Evolutionary conservation across 2,888 invertebrate species (phyloP).

Genomic region (Axea sp.): DNA sequence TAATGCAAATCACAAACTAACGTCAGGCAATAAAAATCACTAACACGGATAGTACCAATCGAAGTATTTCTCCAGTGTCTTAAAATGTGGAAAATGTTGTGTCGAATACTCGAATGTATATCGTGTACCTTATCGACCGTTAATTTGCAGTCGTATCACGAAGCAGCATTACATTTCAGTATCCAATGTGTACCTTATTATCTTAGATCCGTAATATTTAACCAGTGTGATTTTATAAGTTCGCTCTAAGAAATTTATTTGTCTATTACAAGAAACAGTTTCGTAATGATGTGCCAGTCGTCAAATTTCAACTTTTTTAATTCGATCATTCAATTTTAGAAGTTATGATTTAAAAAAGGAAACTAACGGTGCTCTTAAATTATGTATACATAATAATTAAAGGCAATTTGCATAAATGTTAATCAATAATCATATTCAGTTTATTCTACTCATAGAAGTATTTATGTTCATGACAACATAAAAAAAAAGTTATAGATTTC

Average conservation of each 20-base stretch:
- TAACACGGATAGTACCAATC: constrained; percentile 11
- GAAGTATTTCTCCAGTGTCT: constrained; percentile 1
- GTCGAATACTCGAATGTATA: constrained; percentile 48
- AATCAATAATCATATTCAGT: no score
- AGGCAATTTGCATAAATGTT: no score
- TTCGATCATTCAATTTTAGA: background rate
- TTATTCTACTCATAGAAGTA: no score
- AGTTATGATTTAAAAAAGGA: no score
- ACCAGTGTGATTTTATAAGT: constrained; percentile 43
- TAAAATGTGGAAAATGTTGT: constrained; percentile 51
- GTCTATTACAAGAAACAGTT: constrained; percentile 8
- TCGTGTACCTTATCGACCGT: constrained; percentile 57
- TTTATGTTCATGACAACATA: no score
- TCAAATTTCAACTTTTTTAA: background rate
- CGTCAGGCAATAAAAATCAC: constrained; percentile 43
- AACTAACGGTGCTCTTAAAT: no score
- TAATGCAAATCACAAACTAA: constrained; percentile 2
- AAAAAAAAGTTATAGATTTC: no score
- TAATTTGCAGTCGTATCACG: constrained; percentile 55
- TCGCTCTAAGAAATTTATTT: constrained; percentile 18
- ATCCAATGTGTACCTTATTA: constrained; percentile 54
- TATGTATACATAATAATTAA: no score
- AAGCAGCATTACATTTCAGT: constrained; percentile 48
- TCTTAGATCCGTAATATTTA: constrained; percentile 41
- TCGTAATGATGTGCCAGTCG: constrained; percentile 3